These are phyloP conservation scores for Callopanchax toddi DNA, from an alignment of 2,113 vertebrate species.

Conservation along the genomic window DNA sequence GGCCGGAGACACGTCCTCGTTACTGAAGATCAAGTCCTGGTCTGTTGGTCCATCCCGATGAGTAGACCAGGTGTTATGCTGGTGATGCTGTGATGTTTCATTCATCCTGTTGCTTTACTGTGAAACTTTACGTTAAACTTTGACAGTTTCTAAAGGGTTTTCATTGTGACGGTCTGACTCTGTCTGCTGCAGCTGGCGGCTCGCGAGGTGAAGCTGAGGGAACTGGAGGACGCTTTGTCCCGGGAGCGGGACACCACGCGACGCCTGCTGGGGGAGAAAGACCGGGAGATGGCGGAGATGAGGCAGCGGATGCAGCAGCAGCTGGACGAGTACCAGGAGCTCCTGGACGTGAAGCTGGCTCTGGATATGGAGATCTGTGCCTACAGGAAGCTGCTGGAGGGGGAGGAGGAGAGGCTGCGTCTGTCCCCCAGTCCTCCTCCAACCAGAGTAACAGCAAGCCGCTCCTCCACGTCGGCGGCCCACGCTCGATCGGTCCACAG, in stretches of 20 bases:
- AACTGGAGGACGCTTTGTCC: constrained; percentile 89
- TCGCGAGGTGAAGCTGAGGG: constrained; percentile 89
- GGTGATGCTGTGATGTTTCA: no score
- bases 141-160: no score
- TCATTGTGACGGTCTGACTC: not conserved
- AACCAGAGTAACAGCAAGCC: constrained; percentile 74
- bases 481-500: constrained; percentile 45
- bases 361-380: constrained; percentile 98
- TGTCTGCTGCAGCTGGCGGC: constrained; percentile 82
- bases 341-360: constrained; percentile 95
- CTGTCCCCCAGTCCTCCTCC: constrained; percentile 91
- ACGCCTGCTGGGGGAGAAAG: constrained; percentile 89
- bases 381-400: constrained; percentile 96
- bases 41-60: no score
- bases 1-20: no score
- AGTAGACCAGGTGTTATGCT: no score
- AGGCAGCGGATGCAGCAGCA: constrained; percentile 94
- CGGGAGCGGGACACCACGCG: constrained; percentile 89
- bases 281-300: constrained; percentile 95
- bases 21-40: no score
- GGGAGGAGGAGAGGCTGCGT: constrained; percentile 93
- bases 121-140: no score
- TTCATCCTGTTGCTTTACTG: no score
- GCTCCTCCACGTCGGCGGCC: constrained; percentile 67
- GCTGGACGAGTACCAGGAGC: constrained; percentile 96